Evolutionary conservation across 2,797 vertebrate genomes (phyloP), one percentile per base, ranked within the genome.

Genomic region (Nothura maculosa): DNA sequence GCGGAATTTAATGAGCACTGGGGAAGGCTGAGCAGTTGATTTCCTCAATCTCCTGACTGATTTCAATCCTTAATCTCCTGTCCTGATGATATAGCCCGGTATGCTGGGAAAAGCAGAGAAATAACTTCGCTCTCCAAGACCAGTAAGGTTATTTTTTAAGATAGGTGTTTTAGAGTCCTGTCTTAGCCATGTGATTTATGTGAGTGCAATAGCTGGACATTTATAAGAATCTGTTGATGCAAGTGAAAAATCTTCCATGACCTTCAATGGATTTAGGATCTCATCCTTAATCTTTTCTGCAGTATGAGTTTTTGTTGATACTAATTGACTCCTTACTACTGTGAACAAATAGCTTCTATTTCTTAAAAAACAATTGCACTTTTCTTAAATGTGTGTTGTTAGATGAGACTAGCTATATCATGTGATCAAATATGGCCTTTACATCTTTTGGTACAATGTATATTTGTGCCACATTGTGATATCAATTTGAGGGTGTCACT

Each of bases 401-500:
- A 54, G 34, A 28, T 90, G 40, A 94, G 79, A 81, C 64, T 60
- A 72, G 19, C 72, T 78, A 28, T 91, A 70, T 88, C 7, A 12
- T 1, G 1, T 66, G 62, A 92, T 83, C 73, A 92, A 85, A 90
- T 55, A 75, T 9, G 68, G 24, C 45, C 18, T 2, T 15, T 76
- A 36, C 36, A 68, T 87, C 85, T 93, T 94, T 92, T 77, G 36
- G 17, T 64, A 61, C 80, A 62, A 55, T 66, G 47, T 70, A 62
- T 93, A 63, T 93, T 94, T 94, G 70, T 78, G 84, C 43, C 83
- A 38, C 81, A 86, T 85, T 93, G 81, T 91, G 90, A 72, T 94
- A 92, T 76, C 89, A 89, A 87, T 95, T 97, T 97, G 92, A 91
- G 94, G 38, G 76, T 93, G 87, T 90, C 81, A 63, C 48, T 97